These are phyloP conservation scores for Cynopterus sphinx DNA, from an alignment of 2,797 vertebrate species.

Conservation along the genomic window DNA sequence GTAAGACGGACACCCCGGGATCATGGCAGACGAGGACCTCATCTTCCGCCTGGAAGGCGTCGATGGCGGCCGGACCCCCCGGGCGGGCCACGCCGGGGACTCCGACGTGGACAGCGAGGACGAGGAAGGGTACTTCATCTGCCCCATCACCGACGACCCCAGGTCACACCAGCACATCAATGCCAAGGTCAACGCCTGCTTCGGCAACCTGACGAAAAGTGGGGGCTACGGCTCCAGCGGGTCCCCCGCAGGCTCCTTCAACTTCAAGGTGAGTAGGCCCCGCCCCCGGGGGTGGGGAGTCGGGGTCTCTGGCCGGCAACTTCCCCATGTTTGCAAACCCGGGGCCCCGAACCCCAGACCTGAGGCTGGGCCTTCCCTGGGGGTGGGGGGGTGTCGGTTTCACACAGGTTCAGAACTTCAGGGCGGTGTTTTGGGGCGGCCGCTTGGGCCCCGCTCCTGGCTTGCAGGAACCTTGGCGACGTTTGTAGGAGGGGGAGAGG, in stretches of 20 bases:
- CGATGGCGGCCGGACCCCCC: conserved; percentile 82
- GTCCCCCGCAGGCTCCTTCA: conserved; percentile 89
- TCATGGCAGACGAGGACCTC: conserved; percentile 95
- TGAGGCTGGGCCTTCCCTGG: not conserved
- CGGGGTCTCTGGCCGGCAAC: not conserved
- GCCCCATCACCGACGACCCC: conserved; percentile 92
- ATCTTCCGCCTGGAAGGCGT: conserved; percentile 97
- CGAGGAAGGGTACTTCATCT: conserved; percentile 91
- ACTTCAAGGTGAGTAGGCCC: conserved; percentile 88
- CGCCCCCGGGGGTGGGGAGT: accelerated
- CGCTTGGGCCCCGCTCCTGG: not conserved
- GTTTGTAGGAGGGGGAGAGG: no score
- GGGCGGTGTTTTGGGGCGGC: not conserved
- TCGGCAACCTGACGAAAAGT: conserved; percentile 82
- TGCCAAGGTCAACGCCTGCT: conserved; percentile 87
- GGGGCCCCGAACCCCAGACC: not conserved
- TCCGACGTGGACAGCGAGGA: conserved; percentile 89
- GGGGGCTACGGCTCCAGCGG: conserved; percentile 86
- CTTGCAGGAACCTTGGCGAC: not conserved
- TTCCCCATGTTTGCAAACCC: not conserved
- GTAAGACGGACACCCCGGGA: not conserved
- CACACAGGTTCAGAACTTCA: not conserved
- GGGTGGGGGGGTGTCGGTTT: not conserved
- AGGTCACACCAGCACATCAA: conserved; percentile 78
- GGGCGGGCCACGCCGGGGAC: conserved; percentile 73